These are phyloP conservation scores for Acridotheres tristis DNA, from an alignment of 2,797 vertebrate genomes.

Conservation along the genomic window DNA sequence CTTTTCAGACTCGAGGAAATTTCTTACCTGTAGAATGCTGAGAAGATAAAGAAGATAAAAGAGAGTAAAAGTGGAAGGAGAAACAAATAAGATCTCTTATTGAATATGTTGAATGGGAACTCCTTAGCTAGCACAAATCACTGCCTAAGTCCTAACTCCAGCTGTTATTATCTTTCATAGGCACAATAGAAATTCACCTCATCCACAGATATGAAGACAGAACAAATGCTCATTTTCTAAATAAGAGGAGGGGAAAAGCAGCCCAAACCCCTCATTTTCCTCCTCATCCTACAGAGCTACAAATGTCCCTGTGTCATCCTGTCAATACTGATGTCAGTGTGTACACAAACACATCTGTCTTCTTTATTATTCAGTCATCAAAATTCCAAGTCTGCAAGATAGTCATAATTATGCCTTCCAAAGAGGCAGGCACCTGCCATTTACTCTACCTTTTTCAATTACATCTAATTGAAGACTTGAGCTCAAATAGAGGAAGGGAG, in stretches of 20 bases:
- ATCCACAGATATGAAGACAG: neutral
- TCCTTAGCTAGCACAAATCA: neutral
- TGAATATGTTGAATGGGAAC: neutral
- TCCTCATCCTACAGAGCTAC: neutral
- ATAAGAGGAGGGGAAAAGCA: neutral
- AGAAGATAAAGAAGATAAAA: neutral
- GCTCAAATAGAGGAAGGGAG: conserved; percentile 43
- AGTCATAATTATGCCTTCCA: conserved; percentile 44
- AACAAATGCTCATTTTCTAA: neutral
- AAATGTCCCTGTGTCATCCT: neutral
- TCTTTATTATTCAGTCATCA: conserved; percentile 57
- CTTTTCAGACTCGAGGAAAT: neutral
- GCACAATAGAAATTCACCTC: neutral
- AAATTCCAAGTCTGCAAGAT: conserved; percentile 56
- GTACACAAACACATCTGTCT: conserved; percentile 29
- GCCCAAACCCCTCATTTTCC: neutral
- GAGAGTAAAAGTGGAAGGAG: neutral
- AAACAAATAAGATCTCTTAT: neutral
- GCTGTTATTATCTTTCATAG: neutral
- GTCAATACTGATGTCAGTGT: neutral
- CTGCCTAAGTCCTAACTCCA: neutral
- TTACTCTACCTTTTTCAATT: conserved; percentile 55
- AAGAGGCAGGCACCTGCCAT: conserved; percentile 59
- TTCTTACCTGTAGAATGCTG: neutral
- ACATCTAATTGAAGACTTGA: conserved; percentile 55